Conservation (phyloP, 2,113 vertebrate genomes). For the Ceyx melanurus region DNA sequence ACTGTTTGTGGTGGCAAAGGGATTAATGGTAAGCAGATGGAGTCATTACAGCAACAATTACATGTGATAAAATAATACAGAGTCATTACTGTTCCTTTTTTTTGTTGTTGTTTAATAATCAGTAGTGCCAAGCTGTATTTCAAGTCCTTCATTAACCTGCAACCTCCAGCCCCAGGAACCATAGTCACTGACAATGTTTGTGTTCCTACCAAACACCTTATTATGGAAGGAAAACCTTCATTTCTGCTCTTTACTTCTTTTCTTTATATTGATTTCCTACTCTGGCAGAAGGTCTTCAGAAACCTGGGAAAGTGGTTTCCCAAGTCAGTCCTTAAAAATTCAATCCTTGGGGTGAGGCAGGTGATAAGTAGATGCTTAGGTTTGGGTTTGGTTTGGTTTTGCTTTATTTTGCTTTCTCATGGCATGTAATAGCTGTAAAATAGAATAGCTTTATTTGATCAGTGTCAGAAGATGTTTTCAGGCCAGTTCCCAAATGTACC, state of each 20-base stretch:
- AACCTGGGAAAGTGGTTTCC: not conserved
- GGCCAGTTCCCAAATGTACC: not conserved
- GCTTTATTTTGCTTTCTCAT: fast-evolving
- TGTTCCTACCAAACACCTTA: not conserved
- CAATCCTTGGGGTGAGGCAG: not conserved
- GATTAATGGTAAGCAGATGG: not conserved
- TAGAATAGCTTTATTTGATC: not conserved
- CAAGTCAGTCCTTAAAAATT: not conserved
- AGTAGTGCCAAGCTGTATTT: not conserved
- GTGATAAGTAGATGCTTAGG: not conserved
- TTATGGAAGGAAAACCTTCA: not conserved
- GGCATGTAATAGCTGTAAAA: not conserved
- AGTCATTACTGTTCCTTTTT: not conserved
- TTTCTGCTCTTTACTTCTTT: not conserved
- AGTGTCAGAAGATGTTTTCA: not conserved
- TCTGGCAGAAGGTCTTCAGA: not conserved
- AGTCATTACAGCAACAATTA: not conserved
- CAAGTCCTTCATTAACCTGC: not conserved
- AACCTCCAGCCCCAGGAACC: not conserved
- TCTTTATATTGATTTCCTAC: not conserved
- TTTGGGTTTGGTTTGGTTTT: not conserved
- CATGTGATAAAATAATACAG: not conserved
- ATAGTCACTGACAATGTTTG: not conserved
- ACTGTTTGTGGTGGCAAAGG: not conserved
- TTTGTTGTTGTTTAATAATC: too few relatives aligned